Evolutionary conservation across 2,888 invertebrate species (phyloP), one percentile per base, ranked within the genome.

Genomic region (Campopleginae sp.): DNA sequence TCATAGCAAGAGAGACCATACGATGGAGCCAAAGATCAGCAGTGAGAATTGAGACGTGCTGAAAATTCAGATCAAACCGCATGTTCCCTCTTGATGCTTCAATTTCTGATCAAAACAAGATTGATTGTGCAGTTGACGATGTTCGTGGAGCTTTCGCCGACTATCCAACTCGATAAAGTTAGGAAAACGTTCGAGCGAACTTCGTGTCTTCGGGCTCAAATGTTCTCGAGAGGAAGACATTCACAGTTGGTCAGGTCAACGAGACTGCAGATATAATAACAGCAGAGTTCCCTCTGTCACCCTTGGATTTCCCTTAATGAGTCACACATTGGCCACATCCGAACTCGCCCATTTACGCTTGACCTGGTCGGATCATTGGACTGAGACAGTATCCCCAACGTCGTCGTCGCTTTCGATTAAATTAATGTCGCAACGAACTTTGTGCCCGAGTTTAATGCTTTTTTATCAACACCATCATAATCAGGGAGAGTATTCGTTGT

Each of bases 231-330:
- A 48, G 31, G 7, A 68, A 68, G 68, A 23, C n/a, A 46, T n/a
- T 27, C 27, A 38, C 44, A 19, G 19, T 19, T 19, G 70, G 65
- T 10, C 10, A 51, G 71, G 42, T 66, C 65, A 23, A 77, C 63
- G 44, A 58, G 12, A 54, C 66, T 42, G 31, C 54, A 61, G 71
- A 51, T 77, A 65, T 48, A 42, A 65, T 44, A 63, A 54, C 44
- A 19, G 38, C 14, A 7, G 17, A 72, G 65, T 31, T n/a, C 44
- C 77, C 51, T 58, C n/a, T 23, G 54, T 63, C 42, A 71, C 58
- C 17, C 14, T 58, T 27, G 14, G 58, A 58, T 58, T 14, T 58
- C 14, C 12, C 70, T 33, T 38, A 48, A 70, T 71, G 71, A 82
- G 33, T 65, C 72, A 66, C 42, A 27, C 17, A 74, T 58, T 42